phyloP scores from a whole-genome alignment of 2,888 invertebrate species.

The Drosophila multiciliata region DNA sequence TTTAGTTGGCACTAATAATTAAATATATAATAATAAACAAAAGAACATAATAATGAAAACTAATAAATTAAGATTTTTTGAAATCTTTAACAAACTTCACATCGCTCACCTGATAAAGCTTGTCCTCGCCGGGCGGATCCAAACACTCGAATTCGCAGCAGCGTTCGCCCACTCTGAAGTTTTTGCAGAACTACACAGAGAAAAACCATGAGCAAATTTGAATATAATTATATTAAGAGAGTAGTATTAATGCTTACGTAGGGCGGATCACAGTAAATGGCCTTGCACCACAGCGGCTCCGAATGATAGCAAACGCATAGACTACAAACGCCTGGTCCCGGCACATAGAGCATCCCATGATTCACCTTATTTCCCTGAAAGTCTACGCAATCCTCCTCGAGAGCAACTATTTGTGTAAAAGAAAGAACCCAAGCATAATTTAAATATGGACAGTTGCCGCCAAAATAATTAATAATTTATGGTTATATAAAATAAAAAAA shows the following conservation, averaged over 20 bases:
- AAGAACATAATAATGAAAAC: background rate
- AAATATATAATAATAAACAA: background rate
- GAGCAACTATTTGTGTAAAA: conserved; percentile 63
- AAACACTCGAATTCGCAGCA: conserved; percentile 96
- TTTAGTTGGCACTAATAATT: background rate
- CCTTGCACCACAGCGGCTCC: conserved; percentile 94
- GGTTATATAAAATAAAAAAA: background rate
- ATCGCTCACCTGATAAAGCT: conserved; percentile 85
- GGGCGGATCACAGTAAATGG: conserved; percentile 94
- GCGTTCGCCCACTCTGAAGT: conserved; percentile 92
- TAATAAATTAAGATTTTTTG: background rate
- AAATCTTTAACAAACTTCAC: background rate
- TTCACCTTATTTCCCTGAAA: conserved; percentile 92
- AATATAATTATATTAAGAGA: background rate
- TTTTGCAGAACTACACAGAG: conserved; percentile 91
- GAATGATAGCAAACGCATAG: conserved; percentile 94
- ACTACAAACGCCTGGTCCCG: conserved; percentile 93
- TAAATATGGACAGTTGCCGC: background rate
- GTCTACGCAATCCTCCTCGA: conserved; percentile 93
- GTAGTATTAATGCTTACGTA: conserved; percentile 88
- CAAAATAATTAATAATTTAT: background rate
- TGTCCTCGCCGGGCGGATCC: conserved; percentile 90
- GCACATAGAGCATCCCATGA: conserved; percentile 93
- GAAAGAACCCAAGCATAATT: background rate
- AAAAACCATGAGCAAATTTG: background rate